These are phyloP conservation scores for Chauna torquata DNA, from an alignment of 2,113 vertebrate species.

Conservation along the genomic window DNA sequence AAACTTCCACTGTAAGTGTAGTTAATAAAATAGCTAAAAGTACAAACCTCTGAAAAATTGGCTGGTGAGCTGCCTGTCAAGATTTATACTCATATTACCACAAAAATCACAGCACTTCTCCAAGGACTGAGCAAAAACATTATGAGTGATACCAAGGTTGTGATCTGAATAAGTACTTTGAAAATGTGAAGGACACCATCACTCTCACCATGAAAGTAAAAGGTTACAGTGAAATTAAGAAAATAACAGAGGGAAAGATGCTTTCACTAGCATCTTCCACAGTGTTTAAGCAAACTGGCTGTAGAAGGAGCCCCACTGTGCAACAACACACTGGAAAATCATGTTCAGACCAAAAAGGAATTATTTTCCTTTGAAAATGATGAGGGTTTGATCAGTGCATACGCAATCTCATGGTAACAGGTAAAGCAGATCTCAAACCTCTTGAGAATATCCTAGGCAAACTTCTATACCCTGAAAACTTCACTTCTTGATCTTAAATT, in stretches of 20 bases:
- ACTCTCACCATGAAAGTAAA: neutral
- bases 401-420: neutral
- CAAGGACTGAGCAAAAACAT: neutral
- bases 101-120: neutral
- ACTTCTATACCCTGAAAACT: neutral
- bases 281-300: neutral
- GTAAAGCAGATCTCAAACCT: neutral
- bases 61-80: neutral
- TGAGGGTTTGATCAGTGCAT: neutral
- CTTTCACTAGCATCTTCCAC: neutral
- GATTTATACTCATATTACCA: neutral
- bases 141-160: neutral
- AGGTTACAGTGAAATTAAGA: neutral
- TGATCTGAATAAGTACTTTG: neutral
- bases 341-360: neutral
- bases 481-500: neutral
- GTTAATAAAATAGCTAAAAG: neutral
- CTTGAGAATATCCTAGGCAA: neutral
- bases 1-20: neutral
- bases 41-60: neutral
- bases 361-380: neutral
- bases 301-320: neutral
- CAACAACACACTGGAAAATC: neutral
- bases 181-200: neutral
- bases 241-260: neutral